These are phyloP conservation scores for Acipenser transmontanus DNA, from an alignment of 2,797 vertebrate species.

Conservation along the genomic window DNA sequence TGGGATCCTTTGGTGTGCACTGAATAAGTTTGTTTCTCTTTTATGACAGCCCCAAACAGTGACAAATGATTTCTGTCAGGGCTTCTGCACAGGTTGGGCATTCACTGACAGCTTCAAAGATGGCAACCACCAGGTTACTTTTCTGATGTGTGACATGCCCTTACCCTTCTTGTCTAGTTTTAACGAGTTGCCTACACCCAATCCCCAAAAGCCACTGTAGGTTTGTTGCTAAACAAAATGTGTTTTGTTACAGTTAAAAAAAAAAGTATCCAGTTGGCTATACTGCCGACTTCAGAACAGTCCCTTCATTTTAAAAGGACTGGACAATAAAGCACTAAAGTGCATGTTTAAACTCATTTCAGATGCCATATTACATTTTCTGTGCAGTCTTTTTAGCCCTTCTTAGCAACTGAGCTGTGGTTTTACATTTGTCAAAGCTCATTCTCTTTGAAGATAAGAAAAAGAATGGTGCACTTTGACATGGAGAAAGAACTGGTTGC, in stretches of 20 bases:
- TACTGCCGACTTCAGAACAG: background rate
- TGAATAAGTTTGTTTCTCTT: constrained; percentile 24
- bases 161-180: no score
- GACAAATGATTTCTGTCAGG: constrained; percentile 21
- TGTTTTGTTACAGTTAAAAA: no score
- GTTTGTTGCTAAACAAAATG: no score
- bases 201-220: no score
- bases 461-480: constrained; percentile 2
- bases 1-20: background rate
- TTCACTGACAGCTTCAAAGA: constrained; percentile 15
- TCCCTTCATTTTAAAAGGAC: background rate
- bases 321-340: no score
- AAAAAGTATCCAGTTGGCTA: background rate
- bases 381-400: constrained; percentile 6
- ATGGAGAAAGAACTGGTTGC: background rate
- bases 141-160: no score
- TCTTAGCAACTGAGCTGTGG: constrained; percentile 11
- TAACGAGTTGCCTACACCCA: no score
- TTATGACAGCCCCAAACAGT: constrained; percentile 17
- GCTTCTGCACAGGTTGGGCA: constrained; percentile 3
- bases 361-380: constrained; percentile 29
- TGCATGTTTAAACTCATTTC: no score
- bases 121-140: no score
- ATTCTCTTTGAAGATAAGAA: constrained; percentile 16
- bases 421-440: constrained; percentile 22